Base-by-base conservation (phyloP, 2,113 vertebrate genomes). In the Macquaria australasica region DNA sequence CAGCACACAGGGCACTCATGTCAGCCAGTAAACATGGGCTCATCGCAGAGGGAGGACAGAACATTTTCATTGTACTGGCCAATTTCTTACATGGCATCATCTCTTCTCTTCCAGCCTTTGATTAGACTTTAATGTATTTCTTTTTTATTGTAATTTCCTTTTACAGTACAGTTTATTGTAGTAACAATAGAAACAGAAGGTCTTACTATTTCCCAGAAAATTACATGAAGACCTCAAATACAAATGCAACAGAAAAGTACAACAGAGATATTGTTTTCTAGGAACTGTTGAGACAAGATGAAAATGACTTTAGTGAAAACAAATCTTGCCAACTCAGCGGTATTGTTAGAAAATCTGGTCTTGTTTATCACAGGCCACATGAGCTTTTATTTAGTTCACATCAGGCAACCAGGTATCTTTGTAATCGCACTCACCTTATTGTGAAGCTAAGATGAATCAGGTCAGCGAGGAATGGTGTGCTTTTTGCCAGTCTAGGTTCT, bases 361-460 rank as follows among this genome's bases (percentile, higher is more conserved):
- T 70, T 31, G 8, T 55, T 77, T 48, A 48, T 69, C 58, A 41
- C 55, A 51, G 39, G 34, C 72, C 77, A 76, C 50, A 51, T 59
- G 5, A 50, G 3, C 20, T 80, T 75, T 82, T 55, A 31, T 68
- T 79, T 55, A 56, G 51, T 68, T 70, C 43, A 71, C 25, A 18
- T 66, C 56, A 50, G 81, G 41, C 53, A 60, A 18, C 45, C 60
- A 88, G 62, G 73, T 89, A 84, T 88, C 81, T 51, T 50, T 62
- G 34, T 76, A 84, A 91, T 87, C 80, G 53, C 16, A 45, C 21
- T 43, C 50, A 87, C 82, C 76, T 90, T 90, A 76, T 81, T 58
- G 8, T 60, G 81, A 88, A 88, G 79, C 88, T 91, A 87, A 90
- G 84, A 83, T 77, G 84, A 91, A 89, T 87, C 77, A 87, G 91